Conservation (phyloP, 1,140 invertebrate species). For the Gryon sp. region DNA sequence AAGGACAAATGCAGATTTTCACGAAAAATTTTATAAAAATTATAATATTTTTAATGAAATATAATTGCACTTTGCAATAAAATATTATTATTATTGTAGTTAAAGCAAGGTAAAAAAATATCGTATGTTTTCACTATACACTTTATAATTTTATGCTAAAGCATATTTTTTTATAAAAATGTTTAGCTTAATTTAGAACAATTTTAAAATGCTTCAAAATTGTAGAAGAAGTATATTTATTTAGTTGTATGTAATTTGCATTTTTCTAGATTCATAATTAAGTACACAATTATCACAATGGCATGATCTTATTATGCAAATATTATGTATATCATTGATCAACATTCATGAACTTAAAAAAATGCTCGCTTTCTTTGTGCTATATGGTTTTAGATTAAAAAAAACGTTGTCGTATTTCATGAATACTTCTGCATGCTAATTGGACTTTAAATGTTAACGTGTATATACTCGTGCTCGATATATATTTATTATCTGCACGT, state of each 20-base stretch:
- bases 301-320: constrained; percentile 57
- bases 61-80: too few relatives aligned
- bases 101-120: too few relatives aligned
- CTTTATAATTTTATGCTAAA: too few relatives aligned
- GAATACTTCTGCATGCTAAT: constrained; percentile 58
- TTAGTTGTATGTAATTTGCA: constrained; percentile 46
- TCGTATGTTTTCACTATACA: too few relatives aligned
- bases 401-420: constrained; percentile 58
- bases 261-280: constrained; percentile 56
- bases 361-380: constrained; percentile 37
- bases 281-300: constrained; percentile 44
- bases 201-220: too few relatives aligned
- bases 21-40: too few relatives aligned
- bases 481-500: constrained; percentile 44
- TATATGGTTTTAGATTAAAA: constrained; percentile 51
- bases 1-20: too few relatives aligned
- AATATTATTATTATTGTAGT: too few relatives aligned
- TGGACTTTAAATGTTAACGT: constrained; percentile 43
- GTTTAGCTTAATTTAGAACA: too few relatives aligned
- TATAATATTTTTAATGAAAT: too few relatives aligned
- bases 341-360: constrained; percentile 60
- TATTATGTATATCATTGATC: constrained; percentile 59
- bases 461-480: constrained; percentile 21
- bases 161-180: too few relatives aligned
- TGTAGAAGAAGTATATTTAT: constrained; percentile 41